phyloP scores from a whole-genome alignment of 2,888 invertebrate species.

The Chirona hameri region DNA sequence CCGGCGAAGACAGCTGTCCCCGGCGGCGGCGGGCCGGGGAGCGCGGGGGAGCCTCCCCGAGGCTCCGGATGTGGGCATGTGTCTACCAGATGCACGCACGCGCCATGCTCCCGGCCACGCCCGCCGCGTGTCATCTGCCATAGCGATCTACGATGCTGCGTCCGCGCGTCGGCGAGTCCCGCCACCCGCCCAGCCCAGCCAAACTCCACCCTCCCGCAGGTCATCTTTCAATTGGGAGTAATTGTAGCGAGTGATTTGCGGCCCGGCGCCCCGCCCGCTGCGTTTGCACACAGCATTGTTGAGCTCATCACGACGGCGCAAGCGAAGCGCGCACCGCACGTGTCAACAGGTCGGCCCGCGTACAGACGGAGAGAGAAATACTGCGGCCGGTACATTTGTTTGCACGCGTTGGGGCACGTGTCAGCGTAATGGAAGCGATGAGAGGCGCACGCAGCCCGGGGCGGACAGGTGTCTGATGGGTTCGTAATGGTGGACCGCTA shows the following conservation, averaged over 20 bases:
- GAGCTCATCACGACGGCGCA: not conserved
- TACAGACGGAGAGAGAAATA: not conserved
- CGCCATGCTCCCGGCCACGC: not conserved
- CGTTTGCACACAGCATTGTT: slow-evolving; percentile 26
- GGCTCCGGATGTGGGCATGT: not conserved
- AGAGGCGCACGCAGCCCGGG: not conserved
- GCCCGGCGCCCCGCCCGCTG: not conserved
- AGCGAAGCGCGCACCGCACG: not conserved
- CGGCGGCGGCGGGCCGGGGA: not conserved
- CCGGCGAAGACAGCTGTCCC: not conserved
- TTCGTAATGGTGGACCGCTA: too few species aligned
- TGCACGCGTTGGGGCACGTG: not conserved
- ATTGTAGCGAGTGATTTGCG: slow-evolving; percentile 25
- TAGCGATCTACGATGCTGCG: too few species aligned
- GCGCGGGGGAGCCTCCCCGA: not conserved
- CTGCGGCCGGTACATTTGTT: not conserved
- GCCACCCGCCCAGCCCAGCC: not conserved
- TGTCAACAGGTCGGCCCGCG: not conserved
- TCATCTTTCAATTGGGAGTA: not conserved
- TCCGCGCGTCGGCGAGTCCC: not conserved
- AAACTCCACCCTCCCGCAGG: not conserved
- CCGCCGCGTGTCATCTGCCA: not conserved
- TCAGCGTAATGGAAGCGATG: not conserved
- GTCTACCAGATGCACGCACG: not conserved
- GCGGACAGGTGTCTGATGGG: not conserved